A percentile compares a stretch with the other conserved stretches of the same genome.
These are phyloP conservation scores for Clivina fossor DNA, from an alignment of 2,888 invertebrate genomes.

Conservation along the genomic window DNA sequence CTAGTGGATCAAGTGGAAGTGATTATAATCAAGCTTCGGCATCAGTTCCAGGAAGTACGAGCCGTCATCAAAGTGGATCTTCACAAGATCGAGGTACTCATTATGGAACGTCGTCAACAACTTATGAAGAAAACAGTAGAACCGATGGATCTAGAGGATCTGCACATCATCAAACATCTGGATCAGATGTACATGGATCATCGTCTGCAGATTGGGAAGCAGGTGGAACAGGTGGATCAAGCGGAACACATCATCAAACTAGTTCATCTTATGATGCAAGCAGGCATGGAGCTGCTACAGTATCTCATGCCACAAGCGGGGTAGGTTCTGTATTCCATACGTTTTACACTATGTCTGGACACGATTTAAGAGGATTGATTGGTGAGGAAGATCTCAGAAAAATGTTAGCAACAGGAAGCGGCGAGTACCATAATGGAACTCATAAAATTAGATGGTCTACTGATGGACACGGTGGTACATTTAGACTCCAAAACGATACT, in stretches of 20 bases:
- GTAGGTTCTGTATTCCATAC: neutral
- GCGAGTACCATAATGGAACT: slow-evolving; percentile 20
- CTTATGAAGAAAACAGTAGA: neutral
- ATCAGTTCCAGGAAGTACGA: neutral
- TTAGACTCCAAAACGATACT: slow-evolving; percentile 2
- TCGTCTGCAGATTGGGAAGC: slow-evolving; percentile 38
- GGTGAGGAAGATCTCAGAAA: slow-evolving; percentile 12
- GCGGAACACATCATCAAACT: slow-evolving; percentile 48
- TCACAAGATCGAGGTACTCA: neutral
- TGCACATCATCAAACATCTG: too few species aligned
- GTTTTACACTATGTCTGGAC: neutral
- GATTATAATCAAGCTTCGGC: too few species aligned
- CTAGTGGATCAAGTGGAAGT: too few species aligned
- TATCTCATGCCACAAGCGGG: neutral
- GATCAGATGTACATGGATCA: too few species aligned
- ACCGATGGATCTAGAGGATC: neutral
- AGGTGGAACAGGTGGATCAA: slow-evolving; percentile 53
- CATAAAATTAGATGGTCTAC: slow-evolving; percentile 19
- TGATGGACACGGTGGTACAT: slow-evolving; percentile 4
- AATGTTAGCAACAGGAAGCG: slow-evolving; percentile 12
- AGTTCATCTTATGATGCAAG: neutral
- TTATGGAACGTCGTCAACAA: too few species aligned
- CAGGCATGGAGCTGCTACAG: neutral
- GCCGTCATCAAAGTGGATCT: neutral
- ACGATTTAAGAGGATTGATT: slow-evolving; percentile 15